Base-by-base conservation (phyloP, 2,888 invertebrate species). In the Sicus ferrugineus region DNA sequence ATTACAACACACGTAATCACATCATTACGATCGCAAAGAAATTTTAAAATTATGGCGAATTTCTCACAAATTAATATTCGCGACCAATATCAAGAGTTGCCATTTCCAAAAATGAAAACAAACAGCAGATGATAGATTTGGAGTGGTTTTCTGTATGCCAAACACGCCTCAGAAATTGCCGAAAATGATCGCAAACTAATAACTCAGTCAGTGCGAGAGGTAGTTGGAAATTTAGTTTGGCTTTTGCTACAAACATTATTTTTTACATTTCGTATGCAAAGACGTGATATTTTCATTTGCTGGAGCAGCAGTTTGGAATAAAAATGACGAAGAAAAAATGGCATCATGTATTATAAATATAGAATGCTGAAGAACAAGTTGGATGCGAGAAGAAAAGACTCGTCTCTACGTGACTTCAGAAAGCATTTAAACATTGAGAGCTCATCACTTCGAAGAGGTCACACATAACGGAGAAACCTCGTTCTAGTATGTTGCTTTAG, bases 151-250 rank as follows among this genome's bases (percentile, higher is more conserved):
- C 11, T 16, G 23, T 26, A 54, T 54, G 26, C 54, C 5, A 14
- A n/a, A 26, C 54, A 54, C 28, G 54, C 23, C 2, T 16, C 26
- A 23, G 5, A 54, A 54, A 54, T 42, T 42, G 16, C 54, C 54
- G 14, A 54, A 54, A 54, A 54, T 54, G 28, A 26, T 54, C 54
- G 26, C 23, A 54, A 21, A 54, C 54, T 54, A 54, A 54, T 54
- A 54, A 54, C 23, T 54, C 26, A 23, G 54, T 42, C 42, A 42
- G n/a, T 42, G 16, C 14, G 3, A 42, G 4, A 42, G 16, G 3
- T 3, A 2, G 42, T 42, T 42, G 42, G 16, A n/a, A 42, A 42
- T 42, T 42, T 4, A n/a, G 9, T 14, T 16, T n/a, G n/a, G 42
- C 5, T n/a, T n/a, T n/a, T n/a, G n/a, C n/a, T n/a, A n/a, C n/a